Conservation (phyloP, 2,888 invertebrate genomes). For the Scaptomyza flava region DNA sequence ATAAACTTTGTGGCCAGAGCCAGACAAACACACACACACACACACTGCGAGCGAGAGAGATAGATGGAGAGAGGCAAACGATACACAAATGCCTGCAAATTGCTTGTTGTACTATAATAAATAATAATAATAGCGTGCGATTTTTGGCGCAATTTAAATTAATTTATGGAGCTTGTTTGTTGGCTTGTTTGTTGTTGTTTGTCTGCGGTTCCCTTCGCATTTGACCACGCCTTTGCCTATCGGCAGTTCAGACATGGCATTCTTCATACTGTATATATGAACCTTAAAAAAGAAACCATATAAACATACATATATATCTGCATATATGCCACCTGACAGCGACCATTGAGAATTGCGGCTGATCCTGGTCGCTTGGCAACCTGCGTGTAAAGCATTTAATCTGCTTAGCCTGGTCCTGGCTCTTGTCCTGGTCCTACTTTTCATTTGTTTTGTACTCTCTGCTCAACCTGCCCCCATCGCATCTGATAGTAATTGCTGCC, state of each 20-base stretch:
- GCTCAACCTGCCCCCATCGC: constrained; percentile 29
- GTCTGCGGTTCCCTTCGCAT: neutral
- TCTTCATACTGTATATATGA: constrained; percentile 18
- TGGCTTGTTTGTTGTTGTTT: constrained; percentile 10
- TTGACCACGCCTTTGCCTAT: constrained; percentile 32
- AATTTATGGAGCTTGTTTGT: constrained; percentile 69
- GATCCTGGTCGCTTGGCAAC: constrained; percentile 71
- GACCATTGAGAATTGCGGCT: constrained; percentile 37
- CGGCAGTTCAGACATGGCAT: constrained; percentile 30
- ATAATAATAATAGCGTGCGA: constrained; percentile 79
- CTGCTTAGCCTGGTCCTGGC: constrained; percentile 61
- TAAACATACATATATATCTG: neutral
- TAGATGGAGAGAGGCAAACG: neutral
- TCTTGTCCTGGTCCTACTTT: neutral
- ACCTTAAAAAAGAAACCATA: neutral
- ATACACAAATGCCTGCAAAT: constrained; percentile 60
- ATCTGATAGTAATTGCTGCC: constrained; percentile 17
- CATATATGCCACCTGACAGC: constrained; percentile 7
- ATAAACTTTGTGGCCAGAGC: constrained; percentile 44
- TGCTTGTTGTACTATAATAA: constrained; percentile 72
- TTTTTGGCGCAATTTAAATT: constrained; percentile 79
- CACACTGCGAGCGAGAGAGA: neutral
- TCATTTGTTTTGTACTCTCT: neutral
- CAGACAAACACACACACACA: constrained; percentile 7
- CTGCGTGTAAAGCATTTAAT: constrained; percentile 61